Evolutionary conservation across 2,113 vertebrate genomes (phyloP).

Genomic region (Ochotona curzoniae): DNA sequence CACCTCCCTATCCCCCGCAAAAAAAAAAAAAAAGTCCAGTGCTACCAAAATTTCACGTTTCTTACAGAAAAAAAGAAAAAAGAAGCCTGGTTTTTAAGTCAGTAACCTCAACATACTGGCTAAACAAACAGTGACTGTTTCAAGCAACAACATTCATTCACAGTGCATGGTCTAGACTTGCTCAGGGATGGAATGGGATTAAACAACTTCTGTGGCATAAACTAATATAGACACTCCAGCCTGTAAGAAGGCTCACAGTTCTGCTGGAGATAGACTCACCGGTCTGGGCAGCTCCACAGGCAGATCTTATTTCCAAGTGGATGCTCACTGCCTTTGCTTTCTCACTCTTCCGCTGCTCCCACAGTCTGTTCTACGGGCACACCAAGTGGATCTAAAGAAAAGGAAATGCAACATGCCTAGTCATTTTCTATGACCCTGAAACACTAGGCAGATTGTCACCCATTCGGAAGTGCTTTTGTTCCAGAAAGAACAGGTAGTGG

Average conservation of each 20-base stretch:
- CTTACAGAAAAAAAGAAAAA: background rate
- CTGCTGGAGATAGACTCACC: background rate
- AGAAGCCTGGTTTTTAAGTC: no score
- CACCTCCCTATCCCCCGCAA: no score
- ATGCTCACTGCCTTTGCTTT: background rate
- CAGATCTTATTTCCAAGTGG: background rate
- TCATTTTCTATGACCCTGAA: background rate
- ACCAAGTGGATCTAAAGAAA: background rate
- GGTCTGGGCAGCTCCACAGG: background rate
- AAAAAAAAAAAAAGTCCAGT: background rate
- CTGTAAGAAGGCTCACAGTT: background rate
- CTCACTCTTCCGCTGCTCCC: background rate
- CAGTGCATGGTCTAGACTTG: background rate
- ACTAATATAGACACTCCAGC: background rate
- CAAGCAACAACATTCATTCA: background rate
- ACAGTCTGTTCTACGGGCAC: background rate
- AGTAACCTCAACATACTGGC: background rate
- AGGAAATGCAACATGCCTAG: no score
- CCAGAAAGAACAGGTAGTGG: background rate
- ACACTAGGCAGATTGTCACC: background rate
- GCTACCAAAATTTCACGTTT: background rate
- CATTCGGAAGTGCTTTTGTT: background rate
- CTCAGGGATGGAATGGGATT: background rate
- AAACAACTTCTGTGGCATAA: background rate
- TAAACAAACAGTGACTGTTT: background rate